Evolutionary conservation across 2,797 vertebrate species (phyloP), one percentile per base, ranked within the genome.

Genomic region (Hybognathus amarus): DNA sequence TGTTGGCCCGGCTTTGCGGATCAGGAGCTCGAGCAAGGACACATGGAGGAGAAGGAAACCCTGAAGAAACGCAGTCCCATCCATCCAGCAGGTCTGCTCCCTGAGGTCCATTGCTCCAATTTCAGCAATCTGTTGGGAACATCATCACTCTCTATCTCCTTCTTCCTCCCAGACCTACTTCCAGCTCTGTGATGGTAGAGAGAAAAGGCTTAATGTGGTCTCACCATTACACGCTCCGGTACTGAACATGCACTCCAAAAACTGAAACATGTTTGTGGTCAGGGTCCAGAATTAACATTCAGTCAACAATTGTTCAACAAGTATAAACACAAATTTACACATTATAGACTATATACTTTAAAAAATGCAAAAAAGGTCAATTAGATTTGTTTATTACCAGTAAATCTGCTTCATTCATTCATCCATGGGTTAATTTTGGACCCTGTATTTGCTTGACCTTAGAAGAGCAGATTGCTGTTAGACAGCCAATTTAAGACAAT

Each of bases 21-120:
- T 84, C 82, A 78, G 70, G 69, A 75, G 77, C 86, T 78, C 67
- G 79, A 83, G 38, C 81, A 89, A 90, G 88, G 90, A 85, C 85
- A 47, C 84, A 86, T 87, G 50, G 88, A 91, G 89, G 90, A 87
- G 85, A 90, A 89, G 88, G 89, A 89, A 90, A 83, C 88, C 87
- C 87, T 89, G 86, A 87, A 89, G 86, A 87, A 82, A 87, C 79
- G n/a, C 50, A n/a, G 80, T 86, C 82, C 88, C 68, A 74, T 82
- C 80, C 73, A 86, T 87, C 88, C 89, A 82, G 87, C 89, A 90
- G 87, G 88, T 87, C 85, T 83, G 85, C 85, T 91, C 90, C 88
- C 91, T 50, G 30, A 86, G 88, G 89, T 77, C 84, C 70, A 52
- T 50, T 88, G 91, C 79, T 90, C 89, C 81, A 89, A 79, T 90